Evolutionary conservation across 2,888 invertebrate genomes (phyloP).

Genomic region (Coleophora deauratella): DNA sequence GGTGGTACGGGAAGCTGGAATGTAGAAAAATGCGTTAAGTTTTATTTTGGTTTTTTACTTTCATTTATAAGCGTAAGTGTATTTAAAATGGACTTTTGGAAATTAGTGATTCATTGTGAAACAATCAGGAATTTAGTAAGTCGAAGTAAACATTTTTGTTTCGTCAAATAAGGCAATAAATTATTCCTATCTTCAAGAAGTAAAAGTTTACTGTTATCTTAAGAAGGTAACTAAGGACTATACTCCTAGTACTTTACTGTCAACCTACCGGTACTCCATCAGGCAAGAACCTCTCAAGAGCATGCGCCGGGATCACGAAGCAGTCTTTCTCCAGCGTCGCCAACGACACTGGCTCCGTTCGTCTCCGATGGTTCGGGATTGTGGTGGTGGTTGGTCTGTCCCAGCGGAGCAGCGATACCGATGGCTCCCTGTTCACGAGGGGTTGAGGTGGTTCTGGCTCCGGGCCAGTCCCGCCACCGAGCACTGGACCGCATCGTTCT

Average conservation of each 20-base stretch:
- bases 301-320: constrained; percentile 94
- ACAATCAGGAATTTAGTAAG: too few species aligned
- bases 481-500: constrained; percentile 84
- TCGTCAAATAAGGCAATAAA: too few species aligned
- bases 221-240: too few species aligned
- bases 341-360: constrained; percentile 82
- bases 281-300: constrained; percentile 89
- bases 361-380: constrained; percentile 41
- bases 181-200: too few species aligned
- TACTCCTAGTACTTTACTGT: too few species aligned
- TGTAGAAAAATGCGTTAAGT: neutral
- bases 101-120: too few species aligned
- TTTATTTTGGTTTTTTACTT: neutral
- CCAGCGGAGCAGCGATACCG: constrained; percentile 74
- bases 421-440: constrained; percentile 79
- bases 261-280: constrained; percentile 86
- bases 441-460: constrained; percentile 83
- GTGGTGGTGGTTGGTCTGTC: constrained; percentile 58
- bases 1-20: constrained; percentile 77
- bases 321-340: constrained; percentile 91
- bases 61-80: too few species aligned
- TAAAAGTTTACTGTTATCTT: too few species aligned
- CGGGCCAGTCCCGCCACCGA: constrained; percentile 75
- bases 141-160: too few species aligned
- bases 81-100: too few species aligned